Conservation (phyloP, 2,888 invertebrate genomes). For the Synergus japonicus region DNA sequence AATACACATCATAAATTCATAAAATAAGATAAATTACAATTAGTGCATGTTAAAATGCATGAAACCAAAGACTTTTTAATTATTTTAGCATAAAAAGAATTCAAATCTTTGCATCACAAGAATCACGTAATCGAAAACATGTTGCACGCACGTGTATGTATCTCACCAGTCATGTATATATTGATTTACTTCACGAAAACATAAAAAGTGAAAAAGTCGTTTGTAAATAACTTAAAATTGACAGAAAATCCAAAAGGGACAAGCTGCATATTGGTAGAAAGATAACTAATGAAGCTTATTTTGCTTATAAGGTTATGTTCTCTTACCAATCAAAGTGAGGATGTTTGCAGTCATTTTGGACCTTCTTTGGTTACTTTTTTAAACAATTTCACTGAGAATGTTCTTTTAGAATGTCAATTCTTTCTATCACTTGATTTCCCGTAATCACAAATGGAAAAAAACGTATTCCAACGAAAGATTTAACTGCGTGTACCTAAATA, state of each 20-base stretch:
- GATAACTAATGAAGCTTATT: neutral
- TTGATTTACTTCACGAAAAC: neutral
- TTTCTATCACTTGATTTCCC: neutral
- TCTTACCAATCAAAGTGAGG: slow-evolving; percentile 2
- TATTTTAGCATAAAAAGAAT: neutral
- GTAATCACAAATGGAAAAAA: neutral
- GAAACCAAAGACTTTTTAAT: neutral
- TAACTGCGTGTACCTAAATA: no score
- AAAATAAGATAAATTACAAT: neutral
- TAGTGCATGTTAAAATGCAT: neutral
- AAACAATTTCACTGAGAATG: neutral
- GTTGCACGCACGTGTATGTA: neutral
- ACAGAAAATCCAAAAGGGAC: neutral
- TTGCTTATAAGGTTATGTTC: neutral
- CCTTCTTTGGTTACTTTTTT: neutral
- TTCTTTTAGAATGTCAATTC: neutral
- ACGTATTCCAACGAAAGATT: neutral
- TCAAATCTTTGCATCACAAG: neutral
- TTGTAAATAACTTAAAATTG: neutral
- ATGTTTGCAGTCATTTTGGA: neutral
- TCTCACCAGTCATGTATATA: neutral
- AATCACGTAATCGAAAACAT: neutral
- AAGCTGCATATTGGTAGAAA: neutral
- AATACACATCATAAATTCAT: neutral
- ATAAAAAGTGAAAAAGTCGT: neutral